Evolutionary conservation across 2,888 invertebrate genomes (phyloP), one percentile per base, ranked within the genome.

Genomic region (Drosophila mimica): DNA sequence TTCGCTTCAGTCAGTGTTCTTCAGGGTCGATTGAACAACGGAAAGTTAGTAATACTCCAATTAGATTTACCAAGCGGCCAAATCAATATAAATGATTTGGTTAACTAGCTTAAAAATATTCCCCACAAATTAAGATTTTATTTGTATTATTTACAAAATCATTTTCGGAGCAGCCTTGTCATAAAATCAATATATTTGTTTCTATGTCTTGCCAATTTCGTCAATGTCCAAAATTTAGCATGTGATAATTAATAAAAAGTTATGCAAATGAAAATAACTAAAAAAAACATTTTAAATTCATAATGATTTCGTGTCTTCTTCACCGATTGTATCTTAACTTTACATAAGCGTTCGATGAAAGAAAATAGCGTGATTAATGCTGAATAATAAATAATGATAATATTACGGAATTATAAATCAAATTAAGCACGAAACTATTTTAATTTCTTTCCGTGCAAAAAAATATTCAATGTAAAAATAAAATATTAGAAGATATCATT

Each of bases 1-100:
- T 83, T 83, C 72, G 63, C 74, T 70, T 43, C 36, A 40, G 34
- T 15, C 40, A 43, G 54, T 53, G 52, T 63, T 74, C 82, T 63
- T 76, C 87, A 87, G 54, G 82, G 83, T 38, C 84, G 59, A 61
- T 77, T 59, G 51, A 25, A 46, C 1, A 9, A 9, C n/a, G 4
- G 20, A 8, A 61, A 61, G 9, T 31, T n/a, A 9, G 2, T 4
- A 36, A 9, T 28, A 11, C 51, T 2, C 17, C 17, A 49, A 17
- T 28, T 17, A 17, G 6, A 49, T 3, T 17, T 3, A 15, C 9
- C 1, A 49, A 30, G 11, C 11, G 3, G 7, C 20, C 31, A 53
- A 34, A 15, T 34, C 13, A 33, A 20, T 48, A 4, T 15, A 15
- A 13, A 25, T 25, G 48, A 20, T 28, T 49, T 28, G 49, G 28